Percentiles rank a stretch among this genome's conserved stretches.
These are phyloP conservation scores for Drosophila subpulchrella DNA, from an alignment of 1,140 invertebrate genomes.

Conservation along the genomic window DNA sequence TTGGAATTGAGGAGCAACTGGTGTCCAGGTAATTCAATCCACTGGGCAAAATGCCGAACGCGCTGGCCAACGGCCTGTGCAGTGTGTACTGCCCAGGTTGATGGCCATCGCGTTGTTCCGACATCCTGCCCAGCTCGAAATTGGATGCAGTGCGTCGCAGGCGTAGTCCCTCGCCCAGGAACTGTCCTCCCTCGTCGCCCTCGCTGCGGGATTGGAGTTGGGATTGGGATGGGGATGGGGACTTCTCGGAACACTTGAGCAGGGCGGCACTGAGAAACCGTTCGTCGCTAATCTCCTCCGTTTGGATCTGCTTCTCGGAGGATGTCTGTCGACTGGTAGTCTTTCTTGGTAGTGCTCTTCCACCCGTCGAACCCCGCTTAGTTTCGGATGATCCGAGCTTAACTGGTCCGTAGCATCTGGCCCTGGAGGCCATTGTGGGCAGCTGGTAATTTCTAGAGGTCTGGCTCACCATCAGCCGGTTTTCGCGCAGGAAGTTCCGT, in stretches of 20 bases:
- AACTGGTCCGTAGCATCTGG: conserved; percentile 2
- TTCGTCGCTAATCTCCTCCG: conserved; percentile 63
- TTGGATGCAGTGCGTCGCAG: conserved; percentile 56
- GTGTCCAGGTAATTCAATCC: conserved; percentile 2
- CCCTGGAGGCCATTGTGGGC: conserved; percentile 37
- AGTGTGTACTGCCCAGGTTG: conserved; percentile 36
- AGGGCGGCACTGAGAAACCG: conserved; percentile 59
- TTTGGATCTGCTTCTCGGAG: conserved; percentile 64
- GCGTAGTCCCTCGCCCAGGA: background rate
- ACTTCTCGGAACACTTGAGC: conserved; percentile 44
- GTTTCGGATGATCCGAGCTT: background rate
- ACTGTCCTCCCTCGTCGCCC: conserved; percentile 36
- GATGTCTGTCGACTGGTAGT: background rate
- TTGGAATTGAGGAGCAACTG: background rate
- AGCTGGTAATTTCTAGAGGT: conserved; percentile 22
- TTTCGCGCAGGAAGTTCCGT: conserved; percentile 62
- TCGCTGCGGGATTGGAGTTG: conserved; percentile 37
- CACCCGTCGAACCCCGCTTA: background rate
- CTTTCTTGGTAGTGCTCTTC: background rate
- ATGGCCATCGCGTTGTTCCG: conserved; percentile 37
- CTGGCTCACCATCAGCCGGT: conserved; percentile 34
- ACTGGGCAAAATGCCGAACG: conserved; percentile 22
- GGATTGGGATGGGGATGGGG: background rate
- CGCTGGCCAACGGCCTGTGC: conserved; percentile 19
- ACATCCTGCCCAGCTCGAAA: conserved; percentile 56